These are phyloP conservation scores for Verasper variegatus DNA, from an alignment of 2,113 vertebrate species.

Conservation along the genomic window DNA sequence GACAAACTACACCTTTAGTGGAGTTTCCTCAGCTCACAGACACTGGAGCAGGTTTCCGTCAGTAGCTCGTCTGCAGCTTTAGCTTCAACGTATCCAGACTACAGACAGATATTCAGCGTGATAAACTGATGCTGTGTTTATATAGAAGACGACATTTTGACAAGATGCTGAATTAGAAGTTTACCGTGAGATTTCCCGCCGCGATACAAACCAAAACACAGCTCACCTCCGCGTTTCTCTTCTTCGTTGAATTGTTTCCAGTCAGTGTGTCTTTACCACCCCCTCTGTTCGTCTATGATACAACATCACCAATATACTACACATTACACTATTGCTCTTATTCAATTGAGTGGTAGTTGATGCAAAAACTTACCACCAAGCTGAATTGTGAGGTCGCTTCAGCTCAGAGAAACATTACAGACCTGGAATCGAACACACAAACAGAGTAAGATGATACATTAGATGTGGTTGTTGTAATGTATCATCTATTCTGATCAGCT, in stretches of 20 bases:
- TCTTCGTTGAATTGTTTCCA: slow-evolving; percentile 5
- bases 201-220: slow-evolving; percentile 9
- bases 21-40: background rate
- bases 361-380: too few species aligned
- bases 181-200: slow-evolving; percentile 30
- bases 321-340: background rate
- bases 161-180: background rate
- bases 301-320: background rate
- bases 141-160: background rate
- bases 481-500: too few species aligned
- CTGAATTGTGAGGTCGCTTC: too few species aligned
- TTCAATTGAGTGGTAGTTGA: too few species aligned
- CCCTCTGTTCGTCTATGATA: background rate
- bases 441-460: too few species aligned
- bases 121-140: background rate
- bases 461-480: too few species aligned
- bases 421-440: too few species aligned
- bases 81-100: background rate
- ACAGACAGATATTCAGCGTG: background rate
- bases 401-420: too few species aligned
- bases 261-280: background rate
- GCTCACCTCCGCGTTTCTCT: slow-evolving; percentile 43
- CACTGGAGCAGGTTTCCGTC: background rate
- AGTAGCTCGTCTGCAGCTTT: background rate
- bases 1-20: background rate